Evolutionary conservation across 92 coral and sea anemone species (phyloP), one percentile per base, ranked within the genome.

Genomic region (Phymanthus crucifer): DNA sequence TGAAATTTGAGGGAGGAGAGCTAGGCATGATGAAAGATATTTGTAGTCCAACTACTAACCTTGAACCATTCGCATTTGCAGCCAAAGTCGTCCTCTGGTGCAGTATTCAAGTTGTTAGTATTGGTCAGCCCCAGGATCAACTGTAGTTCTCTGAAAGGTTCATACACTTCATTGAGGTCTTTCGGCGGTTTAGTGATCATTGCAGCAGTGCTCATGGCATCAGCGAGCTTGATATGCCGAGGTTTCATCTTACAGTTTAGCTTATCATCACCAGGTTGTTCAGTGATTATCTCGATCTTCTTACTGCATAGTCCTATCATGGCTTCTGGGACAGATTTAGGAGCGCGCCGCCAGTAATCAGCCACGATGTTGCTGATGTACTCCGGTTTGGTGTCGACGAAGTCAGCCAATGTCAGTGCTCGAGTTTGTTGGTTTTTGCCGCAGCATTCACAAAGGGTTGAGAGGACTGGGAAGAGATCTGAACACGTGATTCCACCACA

Each of bases 151-250:
- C 94, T 74, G 80, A 85, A 91, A 11, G 97, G 97, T 47, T 89
- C 93, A 24, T 56, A 82, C 64, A 73, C 73, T 33, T 79, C 85
- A 13, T 86, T 75, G 24, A 80, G 78, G 45, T 87, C 94, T 16
- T 83, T 82, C 23, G 88, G 79, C 10, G 88, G 88, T 31, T 87
- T 85, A 48, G 88, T 80, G 31, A 90, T 85, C 75, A 93, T 83
- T 8, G 94, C 94, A 27, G 94, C 92, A 4, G 94, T 92, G 43
- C 91, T 91, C 97, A 92, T 92, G 56, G 97, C 97, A 54, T 92
- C 97, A 2, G 97, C 84, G 61, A 87, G 91, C 35, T 78, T 67
- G 14, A 92, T 76, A 76, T 85, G 43, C 36, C 70, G 12, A 1
- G 94, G 94, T 36, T 40, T 65, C 13, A 92, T 46, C 52, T 66